Base-by-base conservation (phyloP, 2,113 vertebrate species). In the Anthoscopus minutus region DNA sequence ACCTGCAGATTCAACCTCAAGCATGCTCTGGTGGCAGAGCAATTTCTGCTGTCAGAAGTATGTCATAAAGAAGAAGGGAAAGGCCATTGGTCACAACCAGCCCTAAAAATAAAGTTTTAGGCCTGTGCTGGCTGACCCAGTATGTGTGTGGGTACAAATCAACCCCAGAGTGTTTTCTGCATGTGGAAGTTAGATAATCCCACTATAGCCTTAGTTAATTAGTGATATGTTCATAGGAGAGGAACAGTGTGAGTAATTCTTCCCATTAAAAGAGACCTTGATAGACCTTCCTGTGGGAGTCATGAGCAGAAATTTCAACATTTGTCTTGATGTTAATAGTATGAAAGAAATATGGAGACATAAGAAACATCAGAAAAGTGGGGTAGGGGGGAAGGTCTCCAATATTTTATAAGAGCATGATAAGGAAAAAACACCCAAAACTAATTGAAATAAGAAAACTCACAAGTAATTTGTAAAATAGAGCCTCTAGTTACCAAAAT, bases 251-350 rank as follows among this genome's bases (percentile, higher is more conserved):
- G 94, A 96, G 81, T 93, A 94, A 93, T 94, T 93, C 82, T 90
- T 95, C 92, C 96, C 86, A 42, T 94, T 95, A 81, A 81, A 95
- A 83, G 60, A 93, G 93, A 94, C 90, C 88, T 95, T 86, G 93
- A 78, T 90, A 93, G 80, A 88, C 88, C 80, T 93, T 97, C 69
- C 77, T 64, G 77, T 79, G 91, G 84, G 86, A 95, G 91, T 84
- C 67, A 71, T 27, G n/a, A 86, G 56, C 47, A 86, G 60, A 81
- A 56, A 83, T 72, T 71, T 94, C 61, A 88, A 91, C 79, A 86
- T 88, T 86, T 86, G 56, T 38, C 44, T 70, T 67, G 21, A 78
- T 92, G 71, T 71, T 78, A 87, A 47, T 38, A 82, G 22, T 62
- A 69, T 48, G 66, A 66, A 86, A 82, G 86, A 84, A 89, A 67